Percentiles rank a stretch among this genome's conserved stretches.
These are phyloP conservation scores for Drosophila kurseongensis DNA, from an alignment of 1,140 invertebrate species.

Conservation along the genomic window DNA sequence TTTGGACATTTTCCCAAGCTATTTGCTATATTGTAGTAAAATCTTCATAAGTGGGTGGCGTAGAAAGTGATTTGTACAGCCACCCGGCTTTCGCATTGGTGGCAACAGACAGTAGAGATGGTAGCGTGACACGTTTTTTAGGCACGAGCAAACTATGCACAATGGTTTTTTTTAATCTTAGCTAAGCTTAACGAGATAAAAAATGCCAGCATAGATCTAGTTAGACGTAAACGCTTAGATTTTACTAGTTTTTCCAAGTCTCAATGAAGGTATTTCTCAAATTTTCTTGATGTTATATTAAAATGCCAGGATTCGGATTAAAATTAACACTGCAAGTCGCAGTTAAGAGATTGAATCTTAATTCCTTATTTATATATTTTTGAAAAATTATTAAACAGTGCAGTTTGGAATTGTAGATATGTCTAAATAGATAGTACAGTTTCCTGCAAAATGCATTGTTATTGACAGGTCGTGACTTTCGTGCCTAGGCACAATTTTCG, in stretches of 20 bases:
- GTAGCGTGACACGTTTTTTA: slow-evolving; percentile 3
- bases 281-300: too few relatives aligned
- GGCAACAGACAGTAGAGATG: slow-evolving; percentile 19
- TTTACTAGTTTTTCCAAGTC: too few relatives aligned
- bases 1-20: slow-evolving; percentile 1
- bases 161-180: too few relatives aligned
- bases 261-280: too few relatives aligned
- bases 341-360: too few relatives aligned
- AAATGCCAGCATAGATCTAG: too few relatives aligned
- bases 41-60: not conserved
- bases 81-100: slow-evolving; percentile 10
- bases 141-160: not conserved
- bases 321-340: too few relatives aligned
- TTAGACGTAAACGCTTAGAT: too few relatives aligned
- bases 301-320: too few relatives aligned
- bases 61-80: not conserved
- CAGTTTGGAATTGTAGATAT: not conserved
- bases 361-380: too few relatives aligned
- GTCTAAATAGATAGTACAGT: slow-evolving; percentile 4
- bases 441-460: not conserved
- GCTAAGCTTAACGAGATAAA: too few relatives aligned
- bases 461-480: slow-evolving; percentile 5
- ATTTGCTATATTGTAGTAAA: not conserved
- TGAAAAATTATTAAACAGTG: too few relatives aligned
- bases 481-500: not conserved